Conservation (phyloP, 1,140 invertebrate species). For the Halotydeus destructor region DNA sequence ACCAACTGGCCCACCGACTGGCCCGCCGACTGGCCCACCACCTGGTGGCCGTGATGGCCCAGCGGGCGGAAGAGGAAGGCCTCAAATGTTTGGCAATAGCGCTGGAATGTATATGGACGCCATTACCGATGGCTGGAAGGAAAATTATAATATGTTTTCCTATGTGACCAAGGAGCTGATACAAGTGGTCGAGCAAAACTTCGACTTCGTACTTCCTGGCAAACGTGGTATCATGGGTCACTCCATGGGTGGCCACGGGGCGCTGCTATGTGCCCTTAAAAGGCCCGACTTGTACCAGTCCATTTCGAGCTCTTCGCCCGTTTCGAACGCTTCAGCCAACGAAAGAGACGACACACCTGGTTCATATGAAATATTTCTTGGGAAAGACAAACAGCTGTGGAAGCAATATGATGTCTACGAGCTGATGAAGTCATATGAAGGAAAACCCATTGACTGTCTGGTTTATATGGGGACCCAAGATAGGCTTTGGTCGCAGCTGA, state of each 20-base stretch:
- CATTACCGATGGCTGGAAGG: slow-evolving; percentile 67
- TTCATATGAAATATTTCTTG: slow-evolving; percentile 64
- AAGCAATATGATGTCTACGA: slow-evolving; percentile 68
- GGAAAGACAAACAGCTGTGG: slow-evolving; percentile 42
- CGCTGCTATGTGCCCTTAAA: slow-evolving; percentile 69
- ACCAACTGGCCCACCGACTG: too few relatives aligned
- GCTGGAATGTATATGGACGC: too few relatives aligned
- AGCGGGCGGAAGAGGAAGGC: too few relatives aligned
- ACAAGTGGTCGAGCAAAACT: slow-evolving; percentile 14
- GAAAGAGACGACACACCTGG: slow-evolving; percentile 75
- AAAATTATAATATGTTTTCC: slow-evolving; percentile 86
- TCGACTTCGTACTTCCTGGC: slow-evolving; percentile 8
- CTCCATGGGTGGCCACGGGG: slow-evolving; percentile 94
- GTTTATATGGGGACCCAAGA: too few relatives aligned
- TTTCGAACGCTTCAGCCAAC: slow-evolving; percentile 62
- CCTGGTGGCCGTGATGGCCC: too few relatives aligned
- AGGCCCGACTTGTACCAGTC: slow-evolving; percentile 72
- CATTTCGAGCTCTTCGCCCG: slow-evolving; percentile 91
- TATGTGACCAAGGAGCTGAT: slow-evolving; percentile 62
- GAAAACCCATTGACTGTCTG: slow-evolving; percentile 57
- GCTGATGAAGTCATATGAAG: slow-evolving; percentile 58
- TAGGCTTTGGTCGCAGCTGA: too few relatives aligned
- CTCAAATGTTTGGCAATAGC: slow-evolving; percentile 55
- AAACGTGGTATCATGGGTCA: slow-evolving; percentile 15
- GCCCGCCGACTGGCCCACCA: too few relatives aligned